Conservation (phyloP, 2,888 invertebrate genomes). For the Merodon equestris region DNA sequence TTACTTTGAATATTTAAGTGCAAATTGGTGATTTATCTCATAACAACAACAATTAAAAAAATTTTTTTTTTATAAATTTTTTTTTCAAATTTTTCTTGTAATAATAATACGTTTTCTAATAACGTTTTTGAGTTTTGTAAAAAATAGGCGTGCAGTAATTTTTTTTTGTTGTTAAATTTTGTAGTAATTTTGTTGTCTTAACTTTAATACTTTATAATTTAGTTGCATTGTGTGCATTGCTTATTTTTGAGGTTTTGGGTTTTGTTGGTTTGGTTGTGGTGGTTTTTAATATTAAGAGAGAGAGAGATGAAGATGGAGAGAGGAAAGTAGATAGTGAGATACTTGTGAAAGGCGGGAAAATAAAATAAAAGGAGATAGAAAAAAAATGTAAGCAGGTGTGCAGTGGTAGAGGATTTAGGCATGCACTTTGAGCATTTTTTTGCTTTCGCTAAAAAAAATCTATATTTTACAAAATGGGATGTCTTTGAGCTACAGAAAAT, state of each 20-base stretch:
- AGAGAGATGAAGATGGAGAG: slow-evolving; percentile 24
- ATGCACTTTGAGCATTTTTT: too few species aligned
- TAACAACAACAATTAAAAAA: slow-evolving; percentile 40
- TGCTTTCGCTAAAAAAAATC: too few species aligned
- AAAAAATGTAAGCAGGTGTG: neutral
- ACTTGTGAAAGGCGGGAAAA: neutral
- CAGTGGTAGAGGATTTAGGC: too few species aligned
- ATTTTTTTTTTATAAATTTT: slow-evolving; percentile 3
- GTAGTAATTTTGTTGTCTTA: slow-evolving; percentile 20
- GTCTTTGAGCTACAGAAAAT: too few species aligned
- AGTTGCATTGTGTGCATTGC: slow-evolving; percentile 67
- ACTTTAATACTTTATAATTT: slow-evolving; percentile 39
- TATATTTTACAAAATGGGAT: too few species aligned
- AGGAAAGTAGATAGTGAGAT: slow-evolving; percentile 36
- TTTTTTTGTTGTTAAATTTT: slow-evolving; percentile 23
- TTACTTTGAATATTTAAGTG: slow-evolving; percentile 55
- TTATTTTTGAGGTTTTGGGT: slow-evolving; percentile 33
- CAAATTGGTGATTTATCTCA: slow-evolving; percentile 58
- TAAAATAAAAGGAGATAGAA: neutral
- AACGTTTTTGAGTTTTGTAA: slow-evolving; percentile 31
- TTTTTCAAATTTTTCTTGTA: slow-evolving; percentile 28
- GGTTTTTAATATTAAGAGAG: slow-evolving; percentile 21
- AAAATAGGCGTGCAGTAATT: slow-evolving; percentile 51
- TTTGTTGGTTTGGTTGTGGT: slow-evolving; percentile 1
- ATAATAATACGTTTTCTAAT: too few species aligned